These are phyloP conservation scores for Apamea anceps DNA, from an alignment of 2,888 invertebrate species.

Conservation along the genomic window DNA sequence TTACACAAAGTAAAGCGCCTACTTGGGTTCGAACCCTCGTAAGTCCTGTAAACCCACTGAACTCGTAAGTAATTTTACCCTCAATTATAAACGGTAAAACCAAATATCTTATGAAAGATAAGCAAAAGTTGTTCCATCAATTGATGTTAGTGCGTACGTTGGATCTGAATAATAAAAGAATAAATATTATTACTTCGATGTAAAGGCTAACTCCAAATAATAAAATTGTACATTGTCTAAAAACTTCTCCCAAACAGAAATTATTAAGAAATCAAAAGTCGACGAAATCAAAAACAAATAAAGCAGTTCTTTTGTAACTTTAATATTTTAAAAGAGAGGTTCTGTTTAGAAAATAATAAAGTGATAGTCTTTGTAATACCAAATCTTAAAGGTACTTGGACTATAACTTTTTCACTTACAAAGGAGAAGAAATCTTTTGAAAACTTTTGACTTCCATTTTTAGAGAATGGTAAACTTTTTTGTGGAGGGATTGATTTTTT, in stretches of 20 bases:
- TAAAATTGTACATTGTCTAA: background rate
- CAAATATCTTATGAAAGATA: background rate
- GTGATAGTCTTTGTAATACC: slow-evolving; percentile 25
- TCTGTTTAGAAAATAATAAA: slow-evolving; percentile 34
- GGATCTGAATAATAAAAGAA: no score
- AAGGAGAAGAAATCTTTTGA: slow-evolving; percentile 42
- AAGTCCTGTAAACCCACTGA: no score
- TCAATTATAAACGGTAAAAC: no score
- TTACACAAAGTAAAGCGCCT: no score
- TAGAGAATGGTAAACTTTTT: slow-evolving; percentile 28
- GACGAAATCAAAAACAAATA: background rate
- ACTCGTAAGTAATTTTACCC: no score
- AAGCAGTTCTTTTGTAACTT: background rate
- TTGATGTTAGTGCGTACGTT: background rate
- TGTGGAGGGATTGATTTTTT: slow-evolving; percentile 25
- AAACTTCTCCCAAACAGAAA: background rate
- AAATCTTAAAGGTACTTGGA: slow-evolving; percentile 2
- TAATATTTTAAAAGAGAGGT: slow-evolving; percentile 1
- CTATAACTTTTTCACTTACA: slow-evolving; percentile 48
- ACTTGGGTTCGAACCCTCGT: no score
- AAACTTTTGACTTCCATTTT: slow-evolving; percentile 44
- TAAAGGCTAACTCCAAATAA: background rate
- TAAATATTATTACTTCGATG: no score
- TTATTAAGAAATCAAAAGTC: background rate
- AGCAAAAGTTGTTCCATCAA: background rate